A percentile compares a stretch with the other conserved stretches of the same genome.
These are phyloP conservation scores for Sitta carolinensis DNA, from an alignment of 2,797 vertebrate genomes.

Conservation along the genomic window DNA sequence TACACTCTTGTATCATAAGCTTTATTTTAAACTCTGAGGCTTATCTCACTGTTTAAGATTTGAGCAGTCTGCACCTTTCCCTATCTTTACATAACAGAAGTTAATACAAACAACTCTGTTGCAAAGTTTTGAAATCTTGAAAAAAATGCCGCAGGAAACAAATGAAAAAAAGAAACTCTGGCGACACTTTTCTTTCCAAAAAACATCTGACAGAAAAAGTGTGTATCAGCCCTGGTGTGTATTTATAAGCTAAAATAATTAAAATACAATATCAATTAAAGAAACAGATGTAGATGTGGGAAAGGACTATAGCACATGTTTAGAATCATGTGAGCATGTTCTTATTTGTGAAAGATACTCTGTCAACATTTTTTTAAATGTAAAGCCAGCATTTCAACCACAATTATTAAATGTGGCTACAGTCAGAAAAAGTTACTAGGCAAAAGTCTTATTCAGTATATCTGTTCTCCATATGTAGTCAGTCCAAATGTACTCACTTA, in stretches of 20 bases:
- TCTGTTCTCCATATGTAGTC: constrained; percentile 55
- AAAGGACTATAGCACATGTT: constrained; percentile 35
- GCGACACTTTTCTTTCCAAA: constrained; percentile 51
- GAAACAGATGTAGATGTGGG: constrained; percentile 60
- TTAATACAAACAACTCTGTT: not conserved
- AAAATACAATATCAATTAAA: constrained; percentile 62
- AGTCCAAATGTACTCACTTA: constrained; percentile 36
- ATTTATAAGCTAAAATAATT: constrained; percentile 65
- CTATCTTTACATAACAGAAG: not conserved
- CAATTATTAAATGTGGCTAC: constrained; percentile 64
- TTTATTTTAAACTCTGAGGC: not conserved
- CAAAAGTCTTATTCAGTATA: constrained; percentile 37
- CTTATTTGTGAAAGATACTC: constrained; percentile 59
- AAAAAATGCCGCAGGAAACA: not conserved
- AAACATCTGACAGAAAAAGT: constrained; percentile 24
- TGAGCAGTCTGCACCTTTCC: not conserved
- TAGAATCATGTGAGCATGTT: constrained; percentile 40
- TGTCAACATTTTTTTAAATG: constrained; percentile 66
- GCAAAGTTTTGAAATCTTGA: not conserved
- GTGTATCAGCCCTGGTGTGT: constrained; percentile 33
- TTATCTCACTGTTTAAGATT: not conserved
- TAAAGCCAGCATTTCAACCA: constrained; percentile 66
- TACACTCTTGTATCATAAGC: not conserved
- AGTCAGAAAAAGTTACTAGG: constrained; percentile 61
- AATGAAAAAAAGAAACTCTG: not conserved